A percentile compares a stretch with the other conserved stretches of the same genome.
phyloP scores from a whole-genome alignment of 2,888 invertebrate genomes.

The Cryptocephalus moraei region DNA sequence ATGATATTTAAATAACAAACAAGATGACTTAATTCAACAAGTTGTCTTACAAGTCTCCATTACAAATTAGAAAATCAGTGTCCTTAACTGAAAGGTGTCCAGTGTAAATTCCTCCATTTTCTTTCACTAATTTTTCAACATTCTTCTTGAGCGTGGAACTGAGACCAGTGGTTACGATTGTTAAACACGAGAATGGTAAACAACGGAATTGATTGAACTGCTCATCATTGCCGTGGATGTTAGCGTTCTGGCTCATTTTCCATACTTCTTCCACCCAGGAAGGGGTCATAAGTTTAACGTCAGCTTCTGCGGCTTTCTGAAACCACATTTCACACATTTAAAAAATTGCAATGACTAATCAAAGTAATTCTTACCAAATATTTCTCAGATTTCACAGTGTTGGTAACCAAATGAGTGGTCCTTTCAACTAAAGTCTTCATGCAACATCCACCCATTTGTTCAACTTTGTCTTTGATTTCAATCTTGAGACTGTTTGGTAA shows the following conservation, averaged over 20 bases:
- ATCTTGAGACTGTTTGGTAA: conserved; percentile 40
- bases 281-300: conserved; percentile 63
- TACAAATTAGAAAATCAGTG: conserved; percentile 47
- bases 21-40: background rate
- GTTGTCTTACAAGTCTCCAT: conserved; percentile 39
- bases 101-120: conserved; percentile 56
- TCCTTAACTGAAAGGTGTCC: conserved; percentile 39
- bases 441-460: conserved; percentile 70
- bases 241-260: conserved; percentile 54
- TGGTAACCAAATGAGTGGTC: conserved; percentile 75
- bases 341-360: background rate
- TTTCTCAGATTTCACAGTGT: conserved; percentile 65
- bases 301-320: conserved; percentile 57
- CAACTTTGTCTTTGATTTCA: conserved; percentile 50
- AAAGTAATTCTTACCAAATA: conserved; percentile 49
- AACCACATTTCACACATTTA: conserved; percentile 3
- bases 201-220: conserved; percentile 50
- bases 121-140: conserved; percentile 55
- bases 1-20: background rate
- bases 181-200: conserved; percentile 60
- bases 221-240: conserved; percentile 51
- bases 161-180: conserved; percentile 71
- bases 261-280: conserved; percentile 77
- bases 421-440: conserved; percentile 50
- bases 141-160: conserved; percentile 49